Evolutionary conservation across 2,797 vertebrate genomes (phyloP).

Genomic region (Onychomys arenicola): DNA sequence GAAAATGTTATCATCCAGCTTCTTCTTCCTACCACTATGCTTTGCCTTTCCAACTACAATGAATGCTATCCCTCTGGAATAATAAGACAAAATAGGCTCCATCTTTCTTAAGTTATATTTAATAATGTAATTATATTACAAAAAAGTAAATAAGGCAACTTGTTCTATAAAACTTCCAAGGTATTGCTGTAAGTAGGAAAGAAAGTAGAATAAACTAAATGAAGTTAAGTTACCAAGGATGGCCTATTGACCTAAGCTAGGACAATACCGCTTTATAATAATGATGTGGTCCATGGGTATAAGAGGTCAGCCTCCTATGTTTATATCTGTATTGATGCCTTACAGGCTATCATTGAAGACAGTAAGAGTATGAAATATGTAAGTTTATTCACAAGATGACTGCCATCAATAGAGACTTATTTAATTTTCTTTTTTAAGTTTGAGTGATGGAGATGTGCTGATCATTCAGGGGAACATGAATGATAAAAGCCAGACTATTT

Average conservation of each 20-base stretch:
- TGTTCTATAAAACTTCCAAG: background rate
- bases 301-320: background rate
- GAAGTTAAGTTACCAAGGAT: background rate
- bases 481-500: background rate
- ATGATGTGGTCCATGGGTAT: no score
- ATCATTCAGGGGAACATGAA: background rate
- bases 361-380: background rate
- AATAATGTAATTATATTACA: background rate
- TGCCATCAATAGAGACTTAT: background rate
- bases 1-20: background rate
- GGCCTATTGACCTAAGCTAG: background rate
- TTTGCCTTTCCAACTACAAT: background rate
- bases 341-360: background rate
- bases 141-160: background rate
- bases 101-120: background rate
- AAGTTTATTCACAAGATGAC: background rate
- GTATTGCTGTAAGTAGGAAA: background rate
- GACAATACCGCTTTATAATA: background rate
- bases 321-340: background rate
- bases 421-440: background rate
- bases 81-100: background rate
- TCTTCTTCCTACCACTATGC: background rate
- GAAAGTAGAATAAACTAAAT: background rate
- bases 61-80: background rate
- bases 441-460: accelerated